Percentiles rank a stretch among this genome's conserved stretches.
Conservation (phyloP, 1,140 invertebrate genomes). For the Chlorops oryzae region DNA sequence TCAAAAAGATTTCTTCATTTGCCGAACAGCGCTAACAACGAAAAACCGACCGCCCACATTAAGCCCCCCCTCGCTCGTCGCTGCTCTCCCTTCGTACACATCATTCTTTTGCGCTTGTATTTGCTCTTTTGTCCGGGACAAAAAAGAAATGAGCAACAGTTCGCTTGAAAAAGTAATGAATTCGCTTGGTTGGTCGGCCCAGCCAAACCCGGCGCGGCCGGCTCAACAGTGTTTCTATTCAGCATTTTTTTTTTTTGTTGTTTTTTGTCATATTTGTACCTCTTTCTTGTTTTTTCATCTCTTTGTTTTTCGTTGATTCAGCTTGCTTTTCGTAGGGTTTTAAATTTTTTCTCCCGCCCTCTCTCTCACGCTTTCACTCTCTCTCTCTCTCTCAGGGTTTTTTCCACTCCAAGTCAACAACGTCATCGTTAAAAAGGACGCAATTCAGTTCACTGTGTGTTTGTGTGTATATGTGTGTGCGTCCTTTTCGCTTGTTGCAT, state of each 20-base stretch:
- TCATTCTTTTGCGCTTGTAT: too few relatives aligned
- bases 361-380: too few relatives aligned
- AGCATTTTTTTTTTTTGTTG: slow-evolving; percentile 30
- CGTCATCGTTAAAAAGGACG: background rate
- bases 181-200: too few relatives aligned
- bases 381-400: too few relatives aligned
- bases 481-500: slow-evolving; percentile 11
- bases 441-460: background rate
- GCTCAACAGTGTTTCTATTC: slow-evolving; percentile 37
- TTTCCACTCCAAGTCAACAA: background rate
- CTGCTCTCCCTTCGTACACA: too few relatives aligned
- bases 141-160: slow-evolving; percentile 46
- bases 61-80: background rate
- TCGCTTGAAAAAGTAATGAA: slow-evolving; percentile 8
- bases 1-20: too few relatives aligned
- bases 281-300: slow-evolving; percentile 15
- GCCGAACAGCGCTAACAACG: too few relatives aligned
- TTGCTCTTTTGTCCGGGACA: too few relatives aligned
- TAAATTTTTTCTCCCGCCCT: too few relatives aligned
- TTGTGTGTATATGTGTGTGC: background rate
- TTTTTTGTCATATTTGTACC: slow-evolving; percentile 11
- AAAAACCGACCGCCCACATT: background rate
- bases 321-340: too few relatives aligned
- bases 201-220: too few relatives aligned
- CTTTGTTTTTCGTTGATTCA: too few relatives aligned